Evolutionary conservation across 1,140 invertebrate genomes (phyloP).

Genomic region (Danaus melanippus): DNA sequence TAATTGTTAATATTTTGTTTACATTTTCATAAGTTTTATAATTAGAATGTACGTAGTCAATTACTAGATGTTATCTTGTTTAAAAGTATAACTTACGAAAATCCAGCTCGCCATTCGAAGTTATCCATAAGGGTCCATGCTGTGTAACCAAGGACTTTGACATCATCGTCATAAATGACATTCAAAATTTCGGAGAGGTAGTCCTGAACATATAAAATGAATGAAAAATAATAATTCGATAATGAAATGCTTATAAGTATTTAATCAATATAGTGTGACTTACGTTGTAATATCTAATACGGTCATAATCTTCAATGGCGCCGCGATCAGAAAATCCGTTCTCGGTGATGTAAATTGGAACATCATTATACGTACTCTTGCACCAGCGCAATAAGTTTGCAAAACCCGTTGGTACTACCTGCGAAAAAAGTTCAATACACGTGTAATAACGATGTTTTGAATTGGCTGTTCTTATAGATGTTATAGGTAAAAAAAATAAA

Average conservation of each 20-base stretch:
- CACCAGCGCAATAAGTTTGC: slow-evolving; percentile 75
- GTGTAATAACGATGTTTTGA: background rate
- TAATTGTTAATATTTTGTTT: too few species aligned
- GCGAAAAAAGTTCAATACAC: background rate
- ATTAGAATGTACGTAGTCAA: too few species aligned
- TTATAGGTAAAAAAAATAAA: too few species aligned
- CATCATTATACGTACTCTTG: slow-evolving; percentile 73
- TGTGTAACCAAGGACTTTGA: slow-evolving; percentile 80
- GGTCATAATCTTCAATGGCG: slow-evolving; percentile 55
- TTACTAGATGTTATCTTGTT: too few species aligned
- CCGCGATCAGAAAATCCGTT: slow-evolving; percentile 74
- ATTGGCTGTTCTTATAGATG: background rate
- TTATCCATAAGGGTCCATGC: slow-evolving; percentile 86
- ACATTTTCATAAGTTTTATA: too few species aligned
- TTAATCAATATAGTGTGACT: slow-evolving; percentile 24
- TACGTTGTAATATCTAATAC: slow-evolving; percentile 73
- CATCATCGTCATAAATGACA: slow-evolving; percentile 74
- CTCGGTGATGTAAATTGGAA: slow-evolving; percentile 76
- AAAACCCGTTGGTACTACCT: slow-evolving; percentile 75
- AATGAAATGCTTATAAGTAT: slow-evolving; percentile 1
- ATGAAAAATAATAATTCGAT: background rate
- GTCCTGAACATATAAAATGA: slow-evolving; percentile 35
- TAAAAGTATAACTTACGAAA: slow-evolving; percentile 61
- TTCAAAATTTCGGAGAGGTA: slow-evolving; percentile 76
- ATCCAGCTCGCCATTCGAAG: slow-evolving; percentile 81